Evolutionary conservation across 2,113 vertebrate genomes (phyloP), one percentile per base, ranked within the genome.

Genomic region (Pseudorectes ferrugineus): DNA sequence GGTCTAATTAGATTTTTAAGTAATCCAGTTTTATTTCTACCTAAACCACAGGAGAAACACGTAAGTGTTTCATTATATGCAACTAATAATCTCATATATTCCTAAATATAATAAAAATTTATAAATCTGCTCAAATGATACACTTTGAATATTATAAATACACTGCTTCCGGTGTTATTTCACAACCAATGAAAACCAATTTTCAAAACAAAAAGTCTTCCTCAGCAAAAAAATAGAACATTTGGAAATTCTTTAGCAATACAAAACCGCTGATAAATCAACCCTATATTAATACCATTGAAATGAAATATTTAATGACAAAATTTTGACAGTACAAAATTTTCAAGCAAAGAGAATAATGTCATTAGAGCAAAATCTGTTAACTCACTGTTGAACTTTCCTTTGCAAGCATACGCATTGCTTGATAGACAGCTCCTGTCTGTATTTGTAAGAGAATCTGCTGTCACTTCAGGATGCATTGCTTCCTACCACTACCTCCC

Each of bases 261-360:
- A 55, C 10, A 70, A 85, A 72, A 24, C 2, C 0, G 0, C 11
- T 46, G 10, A 38, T 57, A 74, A 66, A 75, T 43, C 35, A 57
- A 28, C 36, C 28, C 59, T 14, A 15, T 35, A 62, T 71, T 28
- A 62, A 18, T 15, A n/a, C 3, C 5, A 16, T 17, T 58, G 13
- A 76, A 71, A 80, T 36, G 0, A 67, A 76, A 49, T 21, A 45
- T 33, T 57, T 58, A 1, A n/a, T 45, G 14, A 71, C 4, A 84
- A 31, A 76, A 58, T 36, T 48, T 2, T 49, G 29, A 24, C 6
- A 29, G 21, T 28, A 45, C 6, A 77, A 43, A 75, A 33, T 35
- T 66, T 79, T 57, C 36, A 57, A 33, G 7, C 12, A 43, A 76
- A 52, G 15, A 48, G 55, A 35, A 28, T 8, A 29, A 65, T 11